Conservation (phyloP, 2,113 vertebrate genomes). For the Tragelaphus buxtoni region DNA sequence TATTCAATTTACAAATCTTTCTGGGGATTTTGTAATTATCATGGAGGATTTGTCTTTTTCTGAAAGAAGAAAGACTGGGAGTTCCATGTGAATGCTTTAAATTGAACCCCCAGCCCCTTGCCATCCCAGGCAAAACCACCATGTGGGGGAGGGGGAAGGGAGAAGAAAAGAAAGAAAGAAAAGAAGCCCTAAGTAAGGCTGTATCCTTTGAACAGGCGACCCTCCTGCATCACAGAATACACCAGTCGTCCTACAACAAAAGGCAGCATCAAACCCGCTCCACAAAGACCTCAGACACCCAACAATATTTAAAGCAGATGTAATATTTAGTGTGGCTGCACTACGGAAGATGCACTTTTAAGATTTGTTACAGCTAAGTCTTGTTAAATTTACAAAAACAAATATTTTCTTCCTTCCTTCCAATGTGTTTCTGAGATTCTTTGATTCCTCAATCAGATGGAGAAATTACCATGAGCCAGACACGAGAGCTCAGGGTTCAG, state of each 20-base stretch:
- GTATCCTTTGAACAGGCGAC: slow-evolving; percentile 75
- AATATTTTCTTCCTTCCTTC: not conserved
- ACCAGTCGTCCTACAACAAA: slow-evolving; percentile 67
- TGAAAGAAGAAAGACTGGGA: slow-evolving; percentile 38
- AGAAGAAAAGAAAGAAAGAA: slow-evolving; percentile 9
- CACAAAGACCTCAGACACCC: slow-evolving; percentile 65
- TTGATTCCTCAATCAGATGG: not conserved
- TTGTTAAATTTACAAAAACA: slow-evolving; percentile 65
- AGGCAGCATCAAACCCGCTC: slow-evolving; percentile 33
- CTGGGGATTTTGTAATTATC: slow-evolving; percentile 70
- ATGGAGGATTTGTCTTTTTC: slow-evolving; percentile 65
- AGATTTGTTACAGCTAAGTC: slow-evolving; percentile 39
- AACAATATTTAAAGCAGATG: slow-evolving; percentile 73
- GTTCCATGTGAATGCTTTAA: slow-evolving; percentile 59
- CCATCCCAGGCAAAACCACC: slow-evolving; percentile 53
- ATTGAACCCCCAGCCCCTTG: slow-evolving; percentile 41
- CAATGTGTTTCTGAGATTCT: not conserved
- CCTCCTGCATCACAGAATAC: slow-evolving; percentile 62
- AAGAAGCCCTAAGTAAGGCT: slow-evolving; percentile 62
- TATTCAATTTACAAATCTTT: slow-evolving; percentile 65
- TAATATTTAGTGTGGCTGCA: not conserved
- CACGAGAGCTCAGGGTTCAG: not conserved
- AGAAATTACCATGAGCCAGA: not conserved
- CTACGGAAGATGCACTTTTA: slow-evolving; percentile 40
- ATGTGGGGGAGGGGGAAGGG: not conserved